Evolutionary conservation across 2,113 vertebrate genomes (phyloP).

Genomic region (Tapirus terrestris): DNA sequence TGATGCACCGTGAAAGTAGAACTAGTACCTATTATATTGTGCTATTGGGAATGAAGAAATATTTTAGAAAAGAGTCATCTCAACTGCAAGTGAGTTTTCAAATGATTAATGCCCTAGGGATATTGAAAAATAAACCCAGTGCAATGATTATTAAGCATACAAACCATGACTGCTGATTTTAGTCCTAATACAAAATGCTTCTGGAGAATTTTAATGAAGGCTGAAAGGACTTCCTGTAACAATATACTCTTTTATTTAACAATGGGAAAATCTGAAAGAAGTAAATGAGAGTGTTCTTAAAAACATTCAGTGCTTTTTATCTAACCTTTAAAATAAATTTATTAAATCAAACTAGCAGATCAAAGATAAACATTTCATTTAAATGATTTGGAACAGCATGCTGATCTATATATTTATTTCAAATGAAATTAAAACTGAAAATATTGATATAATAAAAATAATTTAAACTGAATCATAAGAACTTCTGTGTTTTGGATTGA

Average conservation of each 20-base stretch:
- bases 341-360: not conserved
- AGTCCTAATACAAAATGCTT: not conserved
- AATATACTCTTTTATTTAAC: not conserved
- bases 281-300: not conserved
- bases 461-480: not conserved
- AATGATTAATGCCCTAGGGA: conserved; percentile 45
- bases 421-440: not conserved
- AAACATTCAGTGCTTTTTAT: not conserved
- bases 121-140: conserved; percentile 57
- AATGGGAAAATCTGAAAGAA: not conserved
- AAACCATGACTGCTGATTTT: conserved; percentile 39
- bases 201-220: conserved; percentile 26
- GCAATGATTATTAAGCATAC: conserved; percentile 43
- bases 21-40: not conserved
- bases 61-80: conserved; percentile 58
- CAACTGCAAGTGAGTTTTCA: conserved; percentile 52
- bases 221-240: not conserved
- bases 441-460: not conserved
- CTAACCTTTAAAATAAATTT: not conserved
- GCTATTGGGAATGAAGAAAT: conserved; percentile 38
- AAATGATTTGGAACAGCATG: not conserved
- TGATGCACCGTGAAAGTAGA: not conserved
- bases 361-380: not conserved
- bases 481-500: not conserved
- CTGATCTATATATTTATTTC: not conserved